Evolutionary conservation across 2,888 invertebrate genomes (phyloP), one percentile per base, ranked within the genome.

Genomic region (Eueremaeus valkanovi): DNA sequence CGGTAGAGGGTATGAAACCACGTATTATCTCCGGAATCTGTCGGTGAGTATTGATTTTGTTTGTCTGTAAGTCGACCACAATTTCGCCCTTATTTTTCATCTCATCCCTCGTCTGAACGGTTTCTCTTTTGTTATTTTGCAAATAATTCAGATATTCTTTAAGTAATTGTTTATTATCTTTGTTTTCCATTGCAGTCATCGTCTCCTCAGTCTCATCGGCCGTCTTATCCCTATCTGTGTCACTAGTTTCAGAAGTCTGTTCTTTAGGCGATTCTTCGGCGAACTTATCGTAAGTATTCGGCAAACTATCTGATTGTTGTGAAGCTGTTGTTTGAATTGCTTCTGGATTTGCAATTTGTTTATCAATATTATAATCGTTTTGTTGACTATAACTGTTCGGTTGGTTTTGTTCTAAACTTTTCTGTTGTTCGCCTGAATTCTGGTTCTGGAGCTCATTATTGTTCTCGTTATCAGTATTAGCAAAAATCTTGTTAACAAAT

Each of bases 91-190:
- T n/a, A n/a, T n/a, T n/a, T n/a, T n/a, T n/a, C n/a, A n/a, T n/a
- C n/a, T n/a, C n/a, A n/a, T n/a, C n/a, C n/a, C 11, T 11, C 36
- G 36, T 8, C 36, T 36, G 36, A 36, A 5, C 33, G 1, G 16
- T 27, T 31, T 27, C 18, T 3, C 16, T 31, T 27, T 61, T 29
- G 13, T 61, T 61, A 29, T 31, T 61, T 2, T 61, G 29, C n/a
- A 61, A 18, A 33, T 61, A 61, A 9, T 61, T 61, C 33, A 61
- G 18, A 33, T 61, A 61, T 2, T 61, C 33, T 61, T 61, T 61
- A 1, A 61, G 33, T 3, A n/a, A 1, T 6, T 61, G 33, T 33
- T 61, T 9, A 9, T 31, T 61, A 16, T 18, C 31, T 3, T 61
- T 31, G 0, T n/a, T 61, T 18, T 61, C n/a, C 3, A 9, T 31